Percentiles rank a stretch among this genome's conserved stretches.
Conservation (phyloP, 1,140 invertebrate genomes). For the Drosophila grimshawi region DNA sequence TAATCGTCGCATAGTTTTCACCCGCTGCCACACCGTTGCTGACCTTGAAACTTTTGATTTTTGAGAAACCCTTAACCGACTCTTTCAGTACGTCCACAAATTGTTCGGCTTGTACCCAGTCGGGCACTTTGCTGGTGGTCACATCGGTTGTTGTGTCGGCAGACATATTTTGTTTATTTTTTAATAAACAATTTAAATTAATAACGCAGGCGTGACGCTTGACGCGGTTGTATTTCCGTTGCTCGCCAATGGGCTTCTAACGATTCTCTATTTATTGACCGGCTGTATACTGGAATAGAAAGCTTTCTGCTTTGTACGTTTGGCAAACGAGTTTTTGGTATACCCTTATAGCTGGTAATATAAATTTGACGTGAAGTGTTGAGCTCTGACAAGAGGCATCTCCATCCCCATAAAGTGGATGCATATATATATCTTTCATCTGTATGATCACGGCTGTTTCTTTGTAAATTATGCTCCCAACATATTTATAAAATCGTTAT, state of each 20-base stretch:
- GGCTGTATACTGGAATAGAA: conserved; percentile 5
- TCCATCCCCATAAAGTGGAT: no score
- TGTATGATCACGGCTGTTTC: no score
- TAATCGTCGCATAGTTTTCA: conserved; percentile 67
- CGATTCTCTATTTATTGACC: not conserved
- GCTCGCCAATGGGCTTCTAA: conserved; percentile 22
- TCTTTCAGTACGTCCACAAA: conserved; percentile 61
- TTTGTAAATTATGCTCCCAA: no score
- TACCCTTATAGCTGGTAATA: no score
- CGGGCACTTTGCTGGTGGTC: conserved; percentile 38
- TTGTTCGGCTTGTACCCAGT: conserved; percentile 54
- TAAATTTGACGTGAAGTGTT: no score
- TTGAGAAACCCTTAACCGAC: conserved; percentile 52
- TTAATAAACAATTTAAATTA: not conserved
- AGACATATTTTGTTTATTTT: conserved; percentile 30
- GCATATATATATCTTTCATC: no score
- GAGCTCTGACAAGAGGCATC: not conserved
- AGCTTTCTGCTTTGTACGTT: conserved; percentile 5
- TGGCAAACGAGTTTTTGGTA: not conserved
- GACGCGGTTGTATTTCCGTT: conserved; percentile 4
- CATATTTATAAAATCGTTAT: no score
- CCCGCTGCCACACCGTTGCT: conserved; percentile 47
- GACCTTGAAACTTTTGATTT: conserved; percentile 59
- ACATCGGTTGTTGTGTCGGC: conserved; percentile 11
- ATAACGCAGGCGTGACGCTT: conserved; percentile 8